Evolutionary conservation across 2,888 invertebrate species (phyloP), one percentile per base, ranked within the genome.

Genomic region (Caenorhabditis panamensis): DNA sequence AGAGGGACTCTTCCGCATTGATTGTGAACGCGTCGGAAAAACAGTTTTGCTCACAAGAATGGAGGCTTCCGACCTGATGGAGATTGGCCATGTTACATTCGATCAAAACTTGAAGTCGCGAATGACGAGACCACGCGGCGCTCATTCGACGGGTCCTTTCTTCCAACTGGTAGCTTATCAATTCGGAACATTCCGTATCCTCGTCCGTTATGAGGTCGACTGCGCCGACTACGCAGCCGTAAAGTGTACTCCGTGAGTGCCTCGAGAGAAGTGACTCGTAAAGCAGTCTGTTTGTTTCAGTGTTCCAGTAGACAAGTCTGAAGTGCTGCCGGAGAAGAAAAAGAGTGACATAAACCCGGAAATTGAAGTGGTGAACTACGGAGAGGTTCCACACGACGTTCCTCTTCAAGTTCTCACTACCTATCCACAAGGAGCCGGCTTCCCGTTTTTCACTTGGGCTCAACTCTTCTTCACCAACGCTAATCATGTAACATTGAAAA

Each of bases 401-500:
- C 84, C 85, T 11, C 83, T 86, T 51, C 89, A 90, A 64, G 76
- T 89, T 28, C 41, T 89, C 26, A 90, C 90, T 22, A 90, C 90
- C 0, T 91, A 89, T 63, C 90, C 90, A 37, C 88, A 90, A 76
- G 90, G 89, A 13, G 89, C 87, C 20, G 89, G 88, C n/a, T 88
- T 88, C 80, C 90, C 89, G 18, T 89, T 88, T 84, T 91, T 91
- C 87, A 91, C 90, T 11, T 90, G 91, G 88, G 91, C 89, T 22
- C 91, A 90, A 66, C 77, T 91, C 51, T 90, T 90, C 82, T 90
- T 90, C 85, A 86, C 86, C 20, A 85, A 84, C 49, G 88, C 87
- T 18, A 87, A 85, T 56, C 83, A 88, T 41, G 86, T 86, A 44
- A 53, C 24, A 22, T 24, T 20, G 31, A 53, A 31, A 20, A 18